Percentiles rank a stretch among this genome's conserved stretches.
Conservation (phyloP, 2,797 vertebrate species). For the Pelochelys cantorii region DNA sequence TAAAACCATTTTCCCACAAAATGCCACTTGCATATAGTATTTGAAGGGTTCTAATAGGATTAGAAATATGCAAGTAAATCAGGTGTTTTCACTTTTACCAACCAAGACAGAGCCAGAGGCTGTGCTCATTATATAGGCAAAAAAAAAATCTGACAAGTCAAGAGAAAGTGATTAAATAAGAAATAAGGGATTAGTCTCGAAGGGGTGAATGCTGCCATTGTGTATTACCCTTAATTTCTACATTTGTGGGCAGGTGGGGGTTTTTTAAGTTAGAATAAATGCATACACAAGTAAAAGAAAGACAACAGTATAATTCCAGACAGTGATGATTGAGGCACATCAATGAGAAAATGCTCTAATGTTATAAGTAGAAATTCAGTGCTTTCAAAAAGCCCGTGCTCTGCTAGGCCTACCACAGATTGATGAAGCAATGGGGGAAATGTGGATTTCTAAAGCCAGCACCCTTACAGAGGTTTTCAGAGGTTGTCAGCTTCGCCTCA, state of each 20-base stretch:
- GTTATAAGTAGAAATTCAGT: neutral
- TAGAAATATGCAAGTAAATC: neutral
- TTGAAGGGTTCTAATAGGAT: neutral
- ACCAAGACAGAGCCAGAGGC: neutral
- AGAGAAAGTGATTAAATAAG: neutral
- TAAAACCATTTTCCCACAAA: neutral
- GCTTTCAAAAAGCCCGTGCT: neutral
- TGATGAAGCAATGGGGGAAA: neutral
- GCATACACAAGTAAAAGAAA: neutral
- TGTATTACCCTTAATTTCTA: neutral
- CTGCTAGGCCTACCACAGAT: neutral
- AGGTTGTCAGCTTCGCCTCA: neutral
- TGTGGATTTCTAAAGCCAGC: neutral
- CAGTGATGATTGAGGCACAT: neutral
- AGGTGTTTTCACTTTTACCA: neutral
- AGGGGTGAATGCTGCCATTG: neutral
- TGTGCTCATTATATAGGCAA: neutral
- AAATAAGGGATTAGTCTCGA: neutral
- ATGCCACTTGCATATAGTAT: neutral
- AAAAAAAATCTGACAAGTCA: neutral
- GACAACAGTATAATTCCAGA: neutral
- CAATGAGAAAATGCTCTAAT: neutral
- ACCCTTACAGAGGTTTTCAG: neutral
- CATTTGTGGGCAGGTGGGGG: neutral
- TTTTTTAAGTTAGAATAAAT: neutral